phyloP scores from a whole-genome alignment of 2,888 invertebrate genomes.

The Nowickia ferox region DNA sequence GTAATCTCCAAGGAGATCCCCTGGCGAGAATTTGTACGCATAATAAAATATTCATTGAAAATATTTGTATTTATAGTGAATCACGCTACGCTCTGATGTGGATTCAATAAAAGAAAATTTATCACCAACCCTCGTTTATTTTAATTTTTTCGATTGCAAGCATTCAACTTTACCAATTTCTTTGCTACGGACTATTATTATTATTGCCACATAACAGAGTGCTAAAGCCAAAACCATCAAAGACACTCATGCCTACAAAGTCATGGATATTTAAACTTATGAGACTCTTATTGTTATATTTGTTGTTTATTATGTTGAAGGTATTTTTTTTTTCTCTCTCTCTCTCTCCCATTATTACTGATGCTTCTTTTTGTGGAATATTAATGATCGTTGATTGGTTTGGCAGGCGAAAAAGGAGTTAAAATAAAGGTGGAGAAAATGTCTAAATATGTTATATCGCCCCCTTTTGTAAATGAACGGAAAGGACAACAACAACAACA shows the following conservation, averaged over 20 bases:
- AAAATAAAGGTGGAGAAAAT: conserved; percentile 66
- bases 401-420: conserved; percentile 73
- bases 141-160: conserved; percentile 1
- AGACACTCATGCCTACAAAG: conserved; percentile 53
- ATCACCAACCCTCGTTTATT: conserved; percentile 23
- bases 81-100: background rate
- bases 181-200: conserved; percentile 9
- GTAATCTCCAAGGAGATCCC: too few relatives aligned
- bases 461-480: background rate
- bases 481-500: background rate
- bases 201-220: conserved; percentile 24
- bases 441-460: conserved; percentile 59
- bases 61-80: too few relatives aligned
- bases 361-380: conserved; percentile 76
- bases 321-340: too few relatives aligned
- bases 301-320: conserved; percentile 68
- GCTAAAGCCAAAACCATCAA: conserved; percentile 30
- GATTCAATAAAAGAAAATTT: background rate
- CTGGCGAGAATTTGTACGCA: background rate
- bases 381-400: conserved; percentile 77
- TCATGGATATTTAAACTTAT: conserved; percentile 67
- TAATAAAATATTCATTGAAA: too few relatives aligned
- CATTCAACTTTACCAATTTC: conserved; percentile 22
- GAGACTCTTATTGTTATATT: conserved; percentile 76
- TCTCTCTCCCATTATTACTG: conserved; percentile 33